Percentiles rank a stretch among this genome's conserved stretches.
phyloP scores from a whole-genome alignment of 2,888 invertebrate species.

The Fissipunctia ypsillon region DNA sequence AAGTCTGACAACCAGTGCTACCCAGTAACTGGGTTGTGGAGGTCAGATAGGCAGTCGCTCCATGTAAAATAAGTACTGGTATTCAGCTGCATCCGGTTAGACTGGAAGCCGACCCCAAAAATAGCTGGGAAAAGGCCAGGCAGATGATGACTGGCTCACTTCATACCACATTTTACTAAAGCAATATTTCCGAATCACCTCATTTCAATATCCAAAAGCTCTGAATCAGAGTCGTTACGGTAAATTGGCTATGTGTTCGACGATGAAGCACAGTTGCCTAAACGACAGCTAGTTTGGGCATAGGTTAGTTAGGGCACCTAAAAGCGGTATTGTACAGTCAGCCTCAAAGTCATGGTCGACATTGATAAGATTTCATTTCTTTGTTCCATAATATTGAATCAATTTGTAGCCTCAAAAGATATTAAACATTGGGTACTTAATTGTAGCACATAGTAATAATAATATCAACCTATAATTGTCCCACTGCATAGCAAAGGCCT shows the following conservation, averaged over 20 bases:
- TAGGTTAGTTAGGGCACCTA: slow-evolving; percentile 10
- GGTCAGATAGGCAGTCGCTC: too few relatives aligned
- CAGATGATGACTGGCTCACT: too few relatives aligned
- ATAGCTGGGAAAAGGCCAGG: too few relatives aligned
- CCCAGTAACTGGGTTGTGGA: too few relatives aligned
- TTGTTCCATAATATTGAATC: neutral
- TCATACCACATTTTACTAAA: neutral
- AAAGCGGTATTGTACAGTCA: neutral
- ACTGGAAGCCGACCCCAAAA: too few relatives aligned
- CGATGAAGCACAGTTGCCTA: neutral
- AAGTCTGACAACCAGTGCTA: too few relatives aligned
- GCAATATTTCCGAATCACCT: slow-evolving; percentile 21
- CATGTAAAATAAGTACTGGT: too few relatives aligned
- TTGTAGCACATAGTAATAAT: too few relatives aligned
- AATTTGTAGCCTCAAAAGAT: neutral
- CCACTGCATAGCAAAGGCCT: too few relatives aligned
- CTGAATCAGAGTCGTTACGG: slow-evolving; percentile 26
- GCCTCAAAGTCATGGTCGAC: neutral
- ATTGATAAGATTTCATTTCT: neutral
- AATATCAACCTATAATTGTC: too few relatives aligned
- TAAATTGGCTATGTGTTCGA: slow-evolving; percentile 29
- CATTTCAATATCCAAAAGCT: slow-evolving; percentile 2
- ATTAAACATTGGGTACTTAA: too few relatives aligned
- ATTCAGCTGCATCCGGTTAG: too few relatives aligned
- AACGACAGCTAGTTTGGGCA: slow-evolving; percentile 6